These are phyloP conservation scores for Datnioides undecimradiatus DNA, from an alignment of 2,113 vertebrate genomes.

Conservation along the genomic window DNA sequence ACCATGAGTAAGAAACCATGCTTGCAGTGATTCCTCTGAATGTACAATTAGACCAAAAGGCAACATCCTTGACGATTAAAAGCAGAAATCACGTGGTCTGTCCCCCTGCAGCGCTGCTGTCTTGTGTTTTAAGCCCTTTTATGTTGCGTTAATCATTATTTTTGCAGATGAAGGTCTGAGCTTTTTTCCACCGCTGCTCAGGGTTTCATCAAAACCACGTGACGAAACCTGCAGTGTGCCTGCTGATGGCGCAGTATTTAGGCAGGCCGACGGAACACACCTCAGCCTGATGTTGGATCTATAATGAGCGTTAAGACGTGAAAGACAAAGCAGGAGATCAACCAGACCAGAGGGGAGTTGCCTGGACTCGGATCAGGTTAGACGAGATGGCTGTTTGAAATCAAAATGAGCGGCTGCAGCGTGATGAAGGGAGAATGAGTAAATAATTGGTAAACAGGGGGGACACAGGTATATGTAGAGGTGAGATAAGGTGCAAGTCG, in stretches of 20 bases:
- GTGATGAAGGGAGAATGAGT: constrained; percentile 15
- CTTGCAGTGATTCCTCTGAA: constrained; percentile 23
- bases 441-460: not conserved
- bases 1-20: not conserved
- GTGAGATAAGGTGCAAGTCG: constrained; percentile 13
- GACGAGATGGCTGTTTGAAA: constrained; percentile 22
- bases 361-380: constrained; percentile 29
- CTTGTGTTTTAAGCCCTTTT: constrained; percentile 37
- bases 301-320: constrained; percentile 35
- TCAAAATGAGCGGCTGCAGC: constrained; percentile 27
- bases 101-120: not conserved
- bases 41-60: constrained; percentile 23
- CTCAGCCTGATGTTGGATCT: constrained; percentile 25
- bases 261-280: constrained; percentile 13
- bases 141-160: constrained; percentile 37
- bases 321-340: constrained; percentile 47
- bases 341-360: constrained; percentile 41
- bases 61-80: constrained; percentile 31
- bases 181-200: not conserved
- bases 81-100: not conserved
- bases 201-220: constrained; percentile 6
- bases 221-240: not conserved
- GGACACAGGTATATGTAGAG: constrained; percentile 11
- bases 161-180: constrained; percentile 33
- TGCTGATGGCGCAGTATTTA: not conserved